Evolutionary conservation across 2,113 vertebrate species (phyloP).

Genomic region (Grammomys dolichurus): DNA sequence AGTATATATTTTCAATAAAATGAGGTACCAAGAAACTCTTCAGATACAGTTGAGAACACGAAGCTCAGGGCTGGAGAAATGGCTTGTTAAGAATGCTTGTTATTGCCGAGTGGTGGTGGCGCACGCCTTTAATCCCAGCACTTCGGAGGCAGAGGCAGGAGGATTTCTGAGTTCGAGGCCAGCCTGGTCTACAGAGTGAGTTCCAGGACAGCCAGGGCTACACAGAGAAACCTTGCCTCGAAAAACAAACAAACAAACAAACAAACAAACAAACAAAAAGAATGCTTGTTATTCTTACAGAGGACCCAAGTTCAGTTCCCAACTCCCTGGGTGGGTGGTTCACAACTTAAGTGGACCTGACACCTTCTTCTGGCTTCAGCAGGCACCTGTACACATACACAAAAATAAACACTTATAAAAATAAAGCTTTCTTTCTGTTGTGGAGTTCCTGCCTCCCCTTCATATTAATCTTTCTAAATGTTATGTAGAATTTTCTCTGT

Average conservation of each 20-base stretch:
- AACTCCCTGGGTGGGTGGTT: neutral
- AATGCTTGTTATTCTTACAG: neutral
- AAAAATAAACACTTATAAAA: neutral
- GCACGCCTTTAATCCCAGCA: too few species aligned
- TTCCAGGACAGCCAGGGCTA: too few species aligned
- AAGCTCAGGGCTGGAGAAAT: neutral
- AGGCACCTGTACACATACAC: neutral
- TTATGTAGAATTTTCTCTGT: neutral
- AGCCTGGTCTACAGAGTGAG: too few species aligned
- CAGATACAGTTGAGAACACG: slow-evolving; percentile 14
- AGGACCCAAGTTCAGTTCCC: neutral
- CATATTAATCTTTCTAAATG: neutral
- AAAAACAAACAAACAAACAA: too few species aligned
- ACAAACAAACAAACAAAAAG: too few species aligned
- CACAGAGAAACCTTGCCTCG: too few species aligned
- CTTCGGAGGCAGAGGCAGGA: too few species aligned
- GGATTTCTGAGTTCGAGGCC: too few species aligned
- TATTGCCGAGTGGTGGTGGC: too few species aligned
- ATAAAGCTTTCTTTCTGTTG: neutral
- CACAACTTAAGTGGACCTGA: neutral
- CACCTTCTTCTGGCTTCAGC: neutral
- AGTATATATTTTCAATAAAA: neutral
- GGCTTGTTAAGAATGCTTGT: neutral
- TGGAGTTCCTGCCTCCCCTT: neutral
- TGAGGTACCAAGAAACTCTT: slow-evolving; percentile 43